Percentiles rank a stretch among this genome's conserved stretches.
These are phyloP conservation scores for Okamejei kenojei DNA, from an alignment of 2,797 vertebrate genomes.

Conservation along the genomic window DNA sequence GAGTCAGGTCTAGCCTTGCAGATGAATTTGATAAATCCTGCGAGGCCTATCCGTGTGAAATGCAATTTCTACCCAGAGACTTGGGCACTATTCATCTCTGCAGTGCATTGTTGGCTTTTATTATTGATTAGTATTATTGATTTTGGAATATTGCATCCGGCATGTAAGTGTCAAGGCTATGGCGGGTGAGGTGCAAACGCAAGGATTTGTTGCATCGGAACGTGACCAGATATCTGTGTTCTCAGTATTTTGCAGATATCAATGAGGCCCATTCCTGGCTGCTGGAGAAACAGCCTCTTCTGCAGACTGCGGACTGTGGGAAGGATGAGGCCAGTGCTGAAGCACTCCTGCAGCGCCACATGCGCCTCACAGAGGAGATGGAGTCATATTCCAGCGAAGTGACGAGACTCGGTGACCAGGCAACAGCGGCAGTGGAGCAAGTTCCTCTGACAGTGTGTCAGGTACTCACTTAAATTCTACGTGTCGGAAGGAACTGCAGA, in stretches of 20 bases:
- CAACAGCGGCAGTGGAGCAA: slow-evolving; percentile 54
- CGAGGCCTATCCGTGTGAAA: background rate
- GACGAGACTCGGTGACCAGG: slow-evolving; percentile 63
- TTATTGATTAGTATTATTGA: too few species aligned
- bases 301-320: slow-evolving; percentile 64
- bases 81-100: background rate
- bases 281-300: slow-evolving; percentile 59
- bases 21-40: background rate
- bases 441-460: slow-evolving; percentile 52
- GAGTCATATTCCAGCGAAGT: slow-evolving; percentile 63
- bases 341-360: slow-evolving; percentile 65
- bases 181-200: background rate
- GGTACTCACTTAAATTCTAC: background rate
- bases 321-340: slow-evolving; percentile 63
- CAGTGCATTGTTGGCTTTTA: background rate
- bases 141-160: background rate
- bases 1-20: background rate
- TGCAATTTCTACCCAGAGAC: background rate
- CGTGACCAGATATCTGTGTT: background rate
- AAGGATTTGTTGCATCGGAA: background rate
- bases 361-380: slow-evolving; percentile 64
- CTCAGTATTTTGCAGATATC: slow-evolving; percentile 72
- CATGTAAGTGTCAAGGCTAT: background rate
- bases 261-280: slow-evolving; percentile 71
- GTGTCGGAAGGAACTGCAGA: too few species aligned